These are phyloP conservation scores for Bombus superbus DNA, from an alignment of 1,140 invertebrate genomes.

Conservation along the genomic window DNA sequence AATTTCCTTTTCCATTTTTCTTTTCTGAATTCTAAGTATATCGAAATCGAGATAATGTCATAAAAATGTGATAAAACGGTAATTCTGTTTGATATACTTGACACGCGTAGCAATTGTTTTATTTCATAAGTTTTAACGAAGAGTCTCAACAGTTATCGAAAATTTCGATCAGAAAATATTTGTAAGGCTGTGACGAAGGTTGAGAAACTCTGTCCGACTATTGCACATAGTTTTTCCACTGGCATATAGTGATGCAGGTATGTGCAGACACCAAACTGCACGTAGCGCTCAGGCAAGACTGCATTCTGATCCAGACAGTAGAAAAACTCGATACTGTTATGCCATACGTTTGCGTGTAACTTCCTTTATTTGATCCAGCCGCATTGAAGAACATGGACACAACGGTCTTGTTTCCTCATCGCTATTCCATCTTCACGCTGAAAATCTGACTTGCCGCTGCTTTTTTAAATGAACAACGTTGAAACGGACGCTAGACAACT, in stretches of 20 bases:
- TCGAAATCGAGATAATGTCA: too few species aligned
- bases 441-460: conserved; percentile 14
- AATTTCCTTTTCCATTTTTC: too few species aligned
- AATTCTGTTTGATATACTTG: too few species aligned
- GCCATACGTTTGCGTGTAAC: conserved; percentile 61
- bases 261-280: conserved; percentile 35
- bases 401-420: conserved; percentile 32
- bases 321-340: conserved; percentile 65
- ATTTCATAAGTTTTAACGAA: too few species aligned
- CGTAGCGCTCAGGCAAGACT: conserved; percentile 40
- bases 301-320: conserved; percentile 60
- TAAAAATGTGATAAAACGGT: too few species aligned
- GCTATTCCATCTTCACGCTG: conserved; percentile 24
- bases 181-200: not conserved
- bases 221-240: conserved; percentile 51
- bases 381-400: conserved; percentile 31
- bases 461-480: conserved; percentile 4
- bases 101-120: too few species aligned
- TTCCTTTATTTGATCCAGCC: conserved; percentile 57
- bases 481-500: not conserved
- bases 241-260: conserved; percentile 40
- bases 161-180: too few species aligned
- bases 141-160: too few species aligned
- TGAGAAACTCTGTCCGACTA: conserved; percentile 59
- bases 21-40: too few species aligned